Evolutionary conservation across 2,797 vertebrate species (phyloP).

Genomic region (Chelidonichthys spinosus): DNA sequence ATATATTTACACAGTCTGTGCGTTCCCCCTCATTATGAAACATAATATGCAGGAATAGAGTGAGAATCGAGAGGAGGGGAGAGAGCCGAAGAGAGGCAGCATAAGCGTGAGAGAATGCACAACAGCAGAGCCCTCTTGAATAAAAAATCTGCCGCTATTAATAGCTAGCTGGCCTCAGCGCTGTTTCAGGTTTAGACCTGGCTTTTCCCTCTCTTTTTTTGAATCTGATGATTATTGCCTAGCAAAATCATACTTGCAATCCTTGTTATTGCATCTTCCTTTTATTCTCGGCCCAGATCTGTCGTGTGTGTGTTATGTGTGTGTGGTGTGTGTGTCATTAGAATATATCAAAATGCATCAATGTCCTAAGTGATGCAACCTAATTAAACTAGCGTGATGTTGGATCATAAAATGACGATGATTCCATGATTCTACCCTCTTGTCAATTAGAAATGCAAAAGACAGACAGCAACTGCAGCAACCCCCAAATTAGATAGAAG

Average conservation of each 20-base stretch:
- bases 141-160: slow-evolving; percentile 84
- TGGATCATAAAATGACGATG: slow-evolving; percentile 29
- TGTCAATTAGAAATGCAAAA: slow-evolving; percentile 46
- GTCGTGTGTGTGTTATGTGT: slow-evolving; percentile 38
- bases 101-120: slow-evolving; percentile 67
- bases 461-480: slow-evolving; percentile 21
- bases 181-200: slow-evolving; percentile 71
- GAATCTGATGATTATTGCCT: slow-evolving; percentile 32
- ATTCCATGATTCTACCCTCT: slow-evolving; percentile 25
- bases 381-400: slow-evolving; percentile 40
- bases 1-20: slow-evolving; percentile 29
- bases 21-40: slow-evolving; percentile 49
- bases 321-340: slow-evolving; percentile 23
- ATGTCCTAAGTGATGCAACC: slow-evolving; percentile 6
- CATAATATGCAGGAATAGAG: slow-evolving; percentile 58
- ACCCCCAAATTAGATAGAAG: slow-evolving; percentile 44
- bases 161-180: slow-evolving; percentile 78
- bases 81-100: slow-evolving; percentile 42
- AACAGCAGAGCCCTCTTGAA: slow-evolving; percentile 83
- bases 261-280: slow-evolving; percentile 22
- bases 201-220: slow-evolving; percentile 46
- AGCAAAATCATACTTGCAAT: slow-evolving; percentile 24
- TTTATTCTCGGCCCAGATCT: slow-evolving; percentile 37
- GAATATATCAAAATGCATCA: slow-evolving; percentile 37
- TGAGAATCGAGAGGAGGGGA: slow-evolving; percentile 44